Evolutionary conservation across 2,113 vertebrate genomes (phyloP).

Genomic region (Gadus chalcogrammus): DNA sequence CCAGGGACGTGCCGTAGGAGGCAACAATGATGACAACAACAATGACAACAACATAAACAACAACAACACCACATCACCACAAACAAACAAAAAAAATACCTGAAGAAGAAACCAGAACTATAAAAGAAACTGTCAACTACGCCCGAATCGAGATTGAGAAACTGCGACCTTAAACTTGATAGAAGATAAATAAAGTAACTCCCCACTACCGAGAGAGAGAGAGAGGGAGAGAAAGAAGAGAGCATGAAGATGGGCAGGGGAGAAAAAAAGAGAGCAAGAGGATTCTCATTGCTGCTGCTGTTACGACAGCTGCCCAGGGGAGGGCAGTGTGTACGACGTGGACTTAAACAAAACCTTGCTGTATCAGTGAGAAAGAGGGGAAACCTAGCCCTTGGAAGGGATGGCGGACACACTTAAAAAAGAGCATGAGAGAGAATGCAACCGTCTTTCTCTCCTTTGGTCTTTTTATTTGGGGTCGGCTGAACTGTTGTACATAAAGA

Average conservation of each 20-base stretch:
- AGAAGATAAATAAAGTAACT: slow-evolving; percentile 8
- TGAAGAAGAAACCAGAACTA: slow-evolving; percentile 18
- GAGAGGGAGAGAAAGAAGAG: slow-evolving; percentile 1
- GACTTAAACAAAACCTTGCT: slow-evolving; percentile 43
- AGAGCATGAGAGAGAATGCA: slow-evolving; percentile 20
- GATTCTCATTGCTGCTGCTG: slow-evolving; percentile 58
- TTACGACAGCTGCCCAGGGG: slow-evolving; percentile 51
- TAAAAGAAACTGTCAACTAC: not conserved
- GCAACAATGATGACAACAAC: slow-evolving; percentile 17
- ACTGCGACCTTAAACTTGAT: not conserved
- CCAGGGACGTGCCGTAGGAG: slow-evolving; percentile 5
- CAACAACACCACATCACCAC: slow-evolving; percentile 8
- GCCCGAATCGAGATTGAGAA: too few species aligned
- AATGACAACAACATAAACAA: slow-evolving; percentile 3
- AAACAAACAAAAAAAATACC: slow-evolving; percentile 22
- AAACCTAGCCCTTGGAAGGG: not conserved
- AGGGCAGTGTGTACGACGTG: slow-evolving; percentile 39
- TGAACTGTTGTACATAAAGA: slow-evolving; percentile 54
- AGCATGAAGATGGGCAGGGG: slow-evolving; percentile 37
- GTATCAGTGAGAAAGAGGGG: slow-evolving; percentile 33
- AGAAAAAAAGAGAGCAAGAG: slow-evolving; percentile 5
- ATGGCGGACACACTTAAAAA: not conserved
- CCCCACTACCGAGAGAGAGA: slow-evolving; percentile 26
- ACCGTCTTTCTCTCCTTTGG: slow-evolving; percentile 5
- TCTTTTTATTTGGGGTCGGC: not conserved